Evolutionary conservation across 2,113 vertebrate genomes (phyloP), one percentile per base, ranked within the genome.

Genomic region (Hucho hucho): DNA sequence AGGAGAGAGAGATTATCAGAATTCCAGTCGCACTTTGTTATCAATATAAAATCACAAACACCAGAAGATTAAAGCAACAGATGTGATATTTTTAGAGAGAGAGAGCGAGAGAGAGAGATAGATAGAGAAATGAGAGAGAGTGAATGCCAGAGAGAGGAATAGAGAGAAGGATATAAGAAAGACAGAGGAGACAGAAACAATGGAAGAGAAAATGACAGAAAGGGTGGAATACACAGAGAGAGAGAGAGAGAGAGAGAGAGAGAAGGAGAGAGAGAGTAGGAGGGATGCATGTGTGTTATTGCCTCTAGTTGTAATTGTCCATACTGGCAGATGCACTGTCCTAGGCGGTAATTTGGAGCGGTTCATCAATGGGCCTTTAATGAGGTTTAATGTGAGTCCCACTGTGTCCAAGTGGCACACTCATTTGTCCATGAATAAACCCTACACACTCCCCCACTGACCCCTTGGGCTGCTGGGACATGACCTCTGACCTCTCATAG

Each of bases 331-430:
- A 79, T 83, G 81, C 49, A 56, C 6, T 79, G 80, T 84, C 79
- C 83, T 87, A 85, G 88, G 87, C 69, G 88, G 82, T 88, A 89
- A 91, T 92, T 89, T 91, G 78, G 84, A 78, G 70, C 80, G 76
- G 89, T 92, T 90, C 78, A 86, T 92, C 90, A 90, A 74, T 80
- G 80, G 81, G 75, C 20, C 87, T 74, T 83, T 93, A 93, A 93
- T 91, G 86, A 92, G 87, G 84, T 89, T 84, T 92, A 91, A 92
- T 92, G 89, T 79, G 87, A 87, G 86, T 84, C 89, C 89, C 85
- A 75, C 83, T 81, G 87, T 67, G 87, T 77, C 82, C 88, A 92
- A 89, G 91, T 88, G 87, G 84, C 88, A 82, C 90, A 53, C 77
- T 80, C 70, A 73, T 80, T 84, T 79, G 85, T 79, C 83, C 88